phyloP scores from a whole-genome alignment of 2,888 invertebrate species.

The Drosophila borealis region DNA sequence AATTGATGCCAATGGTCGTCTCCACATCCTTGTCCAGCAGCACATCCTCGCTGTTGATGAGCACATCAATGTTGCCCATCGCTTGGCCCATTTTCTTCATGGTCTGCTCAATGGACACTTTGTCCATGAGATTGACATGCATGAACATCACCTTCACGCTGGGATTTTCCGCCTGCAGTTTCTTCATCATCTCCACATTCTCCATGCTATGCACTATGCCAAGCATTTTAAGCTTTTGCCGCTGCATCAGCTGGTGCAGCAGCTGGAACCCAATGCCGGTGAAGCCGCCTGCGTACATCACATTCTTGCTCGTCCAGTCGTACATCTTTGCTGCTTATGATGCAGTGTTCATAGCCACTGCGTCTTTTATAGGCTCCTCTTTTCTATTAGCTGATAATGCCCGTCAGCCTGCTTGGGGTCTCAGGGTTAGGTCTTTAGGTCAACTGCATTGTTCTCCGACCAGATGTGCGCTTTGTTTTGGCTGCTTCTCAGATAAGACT shows the following conservation, averaged over 20 bases:
- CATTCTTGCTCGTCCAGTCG: slow-evolving; percentile 81
- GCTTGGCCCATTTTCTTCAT: slow-evolving; percentile 71
- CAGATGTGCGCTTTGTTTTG: slow-evolving; percentile 20
- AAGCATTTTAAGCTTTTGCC: slow-evolving; percentile 76
- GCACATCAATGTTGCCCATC: slow-evolving; percentile 80
- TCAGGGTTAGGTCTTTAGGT: not conserved
- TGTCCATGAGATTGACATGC: slow-evolving; percentile 79
- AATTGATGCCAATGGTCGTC: slow-evolving; percentile 81
- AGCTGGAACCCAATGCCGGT: slow-evolving; percentile 80
- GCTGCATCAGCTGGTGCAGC: slow-evolving; percentile 77
- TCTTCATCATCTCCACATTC: slow-evolving; percentile 80
- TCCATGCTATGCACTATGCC: slow-evolving; percentile 81
- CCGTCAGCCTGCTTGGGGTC: not conserved
- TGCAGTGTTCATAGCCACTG: not conserved
- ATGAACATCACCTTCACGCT: slow-evolving; percentile 72
- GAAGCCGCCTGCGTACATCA: slow-evolving; percentile 80
- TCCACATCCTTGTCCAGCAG: slow-evolving; percentile 82
- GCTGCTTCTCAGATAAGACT: slow-evolving; percentile 27
- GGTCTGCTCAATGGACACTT: slow-evolving; percentile 72
- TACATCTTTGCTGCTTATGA: slow-evolving; percentile 67
- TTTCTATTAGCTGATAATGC: slow-evolving; percentile 3
- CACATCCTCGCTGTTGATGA: slow-evolving; percentile 81
- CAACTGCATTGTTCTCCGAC: slow-evolving; percentile 6
- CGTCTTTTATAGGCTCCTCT: slow-evolving; percentile 27
- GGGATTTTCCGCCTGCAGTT: slow-evolving; percentile 74